Percentiles rank a stretch among this genome's conserved stretches.
These are phyloP conservation scores for Lasiurus cinereus DNA, from an alignment of 2,113 vertebrate species.

Conservation along the genomic window DNA sequence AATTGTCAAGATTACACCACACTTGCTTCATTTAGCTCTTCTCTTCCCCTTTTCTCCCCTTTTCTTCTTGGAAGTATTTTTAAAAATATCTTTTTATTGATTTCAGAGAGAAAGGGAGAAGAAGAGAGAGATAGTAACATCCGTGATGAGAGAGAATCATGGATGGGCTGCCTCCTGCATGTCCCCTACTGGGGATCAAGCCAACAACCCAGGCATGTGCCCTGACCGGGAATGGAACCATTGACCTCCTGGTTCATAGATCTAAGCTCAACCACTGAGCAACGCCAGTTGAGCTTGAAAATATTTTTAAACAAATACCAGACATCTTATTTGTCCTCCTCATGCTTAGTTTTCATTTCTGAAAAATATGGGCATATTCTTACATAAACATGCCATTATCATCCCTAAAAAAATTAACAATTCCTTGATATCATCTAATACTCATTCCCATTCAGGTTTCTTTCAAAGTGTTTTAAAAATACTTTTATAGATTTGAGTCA, in stretches of 20 bases:
- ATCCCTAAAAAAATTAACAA: slow-evolving; percentile 44
- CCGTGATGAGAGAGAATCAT: no score
- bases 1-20: not conserved
- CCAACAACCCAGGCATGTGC: no score
- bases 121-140: no score
- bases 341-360: slow-evolving; percentile 8
- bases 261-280: no score
- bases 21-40: not conserved
- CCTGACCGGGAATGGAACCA: no score
- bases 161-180: no score
- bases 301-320: slow-evolving; percentile 46
- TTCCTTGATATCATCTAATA: not conserved
- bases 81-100: no score
- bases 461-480: slow-evolving; percentile 38
- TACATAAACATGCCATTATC: not conserved
- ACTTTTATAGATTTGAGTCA: slow-evolving; percentile 6
- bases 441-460: slow-evolving; percentile 33
- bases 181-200: no score
- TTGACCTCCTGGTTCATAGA: no score
- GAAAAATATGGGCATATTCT: not conserved
- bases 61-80: not conserved
- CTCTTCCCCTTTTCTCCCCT: not conserved
- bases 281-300: not conserved
- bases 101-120: no score
- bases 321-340: not conserved